Conservation (phyloP, 1,140 invertebrate species). For the Pseudomyrmex gracilis region DNA sequence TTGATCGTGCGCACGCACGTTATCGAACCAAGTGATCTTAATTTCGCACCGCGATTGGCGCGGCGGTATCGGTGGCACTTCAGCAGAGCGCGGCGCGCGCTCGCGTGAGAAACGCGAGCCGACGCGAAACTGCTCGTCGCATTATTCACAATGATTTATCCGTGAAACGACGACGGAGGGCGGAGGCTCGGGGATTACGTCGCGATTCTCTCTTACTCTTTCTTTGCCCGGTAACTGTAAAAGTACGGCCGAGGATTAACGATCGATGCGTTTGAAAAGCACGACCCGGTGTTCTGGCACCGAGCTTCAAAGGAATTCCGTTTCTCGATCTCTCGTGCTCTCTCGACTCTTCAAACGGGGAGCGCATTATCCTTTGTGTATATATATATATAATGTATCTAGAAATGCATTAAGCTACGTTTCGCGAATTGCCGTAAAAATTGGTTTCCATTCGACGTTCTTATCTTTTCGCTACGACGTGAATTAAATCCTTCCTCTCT, state of each 20-base stretch:
- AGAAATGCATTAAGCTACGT: slow-evolving; percentile 52
- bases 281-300: slow-evolving; percentile 40
- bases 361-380: slow-evolving; percentile 44
- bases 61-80: slow-evolving; percentile 40
- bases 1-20: slow-evolving; percentile 54
- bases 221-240: slow-evolving; percentile 41
- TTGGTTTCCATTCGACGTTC: slow-evolving; percentile 28
- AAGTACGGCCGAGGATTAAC: slow-evolving; percentile 49
- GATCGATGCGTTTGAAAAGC: slow-evolving; percentile 57
- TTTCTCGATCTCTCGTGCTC: slow-evolving; percentile 43
- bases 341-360: slow-evolving; percentile 47
- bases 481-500: slow-evolving; percentile 43
- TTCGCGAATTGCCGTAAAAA: slow-evolving; percentile 48
- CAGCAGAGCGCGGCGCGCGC: slow-evolving; percentile 7
- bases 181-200: slow-evolving; percentile 27
- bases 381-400: slow-evolving; percentile 12
- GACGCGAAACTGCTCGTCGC: slow-evolving; percentile 70
- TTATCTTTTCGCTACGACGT: neutral
- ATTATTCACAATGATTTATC: slow-evolving; percentile 79
- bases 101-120: slow-evolving; percentile 76
- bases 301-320: slow-evolving; percentile 52
- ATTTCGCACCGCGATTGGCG: slow-evolving; percentile 55
- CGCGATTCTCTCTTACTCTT: slow-evolving; percentile 34
- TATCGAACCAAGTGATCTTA: slow-evolving; percentile 59
- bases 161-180: slow-evolving; percentile 14